Evolutionary conservation across 2,797 vertebrate genomes (phyloP), one percentile per base, ranked within the genome.

Genomic region (Epinephelus awoara): DNA sequence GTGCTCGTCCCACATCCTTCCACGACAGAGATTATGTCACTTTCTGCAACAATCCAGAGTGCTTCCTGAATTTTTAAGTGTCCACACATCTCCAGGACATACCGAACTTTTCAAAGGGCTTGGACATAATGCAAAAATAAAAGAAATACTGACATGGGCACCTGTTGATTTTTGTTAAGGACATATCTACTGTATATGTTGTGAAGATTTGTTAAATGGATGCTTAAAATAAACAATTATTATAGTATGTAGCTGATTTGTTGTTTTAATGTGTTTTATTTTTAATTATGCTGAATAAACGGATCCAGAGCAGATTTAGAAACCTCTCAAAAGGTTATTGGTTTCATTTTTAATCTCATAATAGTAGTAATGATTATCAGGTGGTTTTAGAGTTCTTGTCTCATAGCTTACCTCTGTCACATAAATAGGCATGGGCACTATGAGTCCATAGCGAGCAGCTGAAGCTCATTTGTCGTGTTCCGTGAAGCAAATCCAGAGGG

Each of bases 171-270:
- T 29, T 89, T 84, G 85, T 91, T 80, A 85, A 88, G 74, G 73
- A 88, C 92, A 91, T 88, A 91, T 90, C 88, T 88, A 81, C 87
- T 95, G 93, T 93, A 93, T 74, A 92, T 92, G 90, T 85, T 91
- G 89, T 90, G 85, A 92, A 87, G 67, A 89, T 93, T 93, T 94
- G 90, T 94, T 93, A 88, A 94, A 90, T 89, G 89, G 77, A 88
- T 90, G 86, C 80, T 92, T 72, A 63, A 88, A 92, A 94, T 93
- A 93, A 93, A 93, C 75, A 65, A 76, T 63, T 77, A 77, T 74
- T 79, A 77, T 77, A 79, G 77, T 80, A 78, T 80, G 88, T 85
- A 88, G 85, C 58, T 29, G 72, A 75, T 77, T 69, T 74, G 44
- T 71, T 59, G 67, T 85, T 85, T 85, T 65, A 67, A 67, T 79